These are phyloP conservation scores for Hycleus phaleratus DNA, from an alignment of 1,140 invertebrate species.

Conservation along the genomic window DNA sequence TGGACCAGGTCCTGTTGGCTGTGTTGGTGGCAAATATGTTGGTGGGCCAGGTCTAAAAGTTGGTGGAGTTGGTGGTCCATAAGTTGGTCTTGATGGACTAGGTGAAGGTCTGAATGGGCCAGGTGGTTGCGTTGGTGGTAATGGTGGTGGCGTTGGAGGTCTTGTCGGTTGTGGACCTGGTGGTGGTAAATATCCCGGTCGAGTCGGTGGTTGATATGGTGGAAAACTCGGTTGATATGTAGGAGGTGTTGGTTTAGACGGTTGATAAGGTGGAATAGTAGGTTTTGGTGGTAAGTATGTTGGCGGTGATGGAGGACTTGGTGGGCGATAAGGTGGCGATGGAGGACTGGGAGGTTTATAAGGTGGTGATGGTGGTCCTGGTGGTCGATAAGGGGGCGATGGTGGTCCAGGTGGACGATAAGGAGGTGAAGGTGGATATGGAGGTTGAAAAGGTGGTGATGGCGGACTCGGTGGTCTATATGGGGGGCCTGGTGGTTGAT, in stretches of 20 bases:
- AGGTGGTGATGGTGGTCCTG: slow-evolving; percentile 5
- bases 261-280: slow-evolving; percentile 10
- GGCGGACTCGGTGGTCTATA: slow-evolving; percentile 5
- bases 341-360: slow-evolving; percentile 10
- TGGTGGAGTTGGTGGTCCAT: background rate
- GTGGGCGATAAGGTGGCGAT: slow-evolving; percentile 18
- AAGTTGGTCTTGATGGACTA: slow-evolving; percentile 2
- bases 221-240: background rate
- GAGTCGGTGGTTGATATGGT: slow-evolving; percentile 24
- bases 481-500: slow-evolving; percentile 9
- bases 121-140: slow-evolving; percentile 4
- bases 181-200: slow-evolving; percentile 16
- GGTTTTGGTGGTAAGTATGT: slow-evolving; percentile 1
- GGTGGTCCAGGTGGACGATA: background rate
- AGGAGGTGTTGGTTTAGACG: slow-evolving; percentile 10
- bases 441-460: slow-evolving; percentile 8
- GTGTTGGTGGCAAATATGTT: background rate
- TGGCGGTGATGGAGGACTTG: slow-evolving; percentile 4
- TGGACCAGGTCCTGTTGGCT: background rate
- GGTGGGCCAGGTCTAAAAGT: slow-evolving; percentile 15
- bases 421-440: slow-evolving; percentile 6
- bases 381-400: slow-evolving; percentile 19
- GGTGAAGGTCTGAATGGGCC: slow-evolving; percentile 18
- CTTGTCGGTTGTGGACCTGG: slow-evolving; percentile 32
- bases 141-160: slow-evolving; percentile 17